These are phyloP conservation scores for Cosmia pyralina DNA, from an alignment of 2,888 invertebrate genomes.

Conservation along the genomic window DNA sequence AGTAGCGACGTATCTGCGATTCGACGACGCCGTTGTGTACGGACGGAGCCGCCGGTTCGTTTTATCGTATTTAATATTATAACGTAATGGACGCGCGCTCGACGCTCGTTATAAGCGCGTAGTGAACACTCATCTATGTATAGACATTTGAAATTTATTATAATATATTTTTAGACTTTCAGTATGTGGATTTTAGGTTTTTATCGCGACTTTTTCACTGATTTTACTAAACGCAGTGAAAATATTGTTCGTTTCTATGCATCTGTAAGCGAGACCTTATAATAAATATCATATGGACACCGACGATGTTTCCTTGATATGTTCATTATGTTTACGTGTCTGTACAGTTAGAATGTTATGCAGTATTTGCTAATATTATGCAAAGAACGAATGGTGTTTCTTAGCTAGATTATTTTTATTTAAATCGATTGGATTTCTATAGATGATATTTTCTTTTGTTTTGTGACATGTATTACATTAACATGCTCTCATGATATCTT, in stretches of 20 bases:
- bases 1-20: slow-evolving; percentile 69
- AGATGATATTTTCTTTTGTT: slow-evolving; percentile 84
- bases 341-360: slow-evolving; percentile 88
- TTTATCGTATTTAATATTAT: slow-evolving; percentile 83
- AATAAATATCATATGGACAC: slow-evolving; percentile 83
- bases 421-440: slow-evolving; percentile 88
- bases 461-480: slow-evolving; percentile 78
- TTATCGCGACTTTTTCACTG: slow-evolving; percentile 88
- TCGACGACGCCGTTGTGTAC: slow-evolving; percentile 69
- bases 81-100: slow-evolving; percentile 80
- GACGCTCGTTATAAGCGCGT: slow-evolving; percentile 82
- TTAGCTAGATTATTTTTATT: slow-evolving; percentile 88
- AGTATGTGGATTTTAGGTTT: slow-evolving; percentile 89
- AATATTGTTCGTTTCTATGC: slow-evolving; percentile 85
- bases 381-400: slow-evolving; percentile 85
- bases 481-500: slow-evolving; percentile 83
- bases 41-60: slow-evolving; percentile 72
- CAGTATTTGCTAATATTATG: slow-evolving; percentile 84
- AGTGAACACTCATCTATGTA: slow-evolving; percentile 89
- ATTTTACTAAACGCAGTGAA: slow-evolving; percentile 85
- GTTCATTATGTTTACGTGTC: slow-evolving; percentile 80
- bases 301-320: slow-evolving; percentile 81
- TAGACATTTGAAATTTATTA: slow-evolving; percentile 90
- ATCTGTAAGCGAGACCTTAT: slow-evolving; percentile 84
- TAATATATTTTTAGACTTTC: slow-evolving; percentile 90